Base-by-base conservation (phyloP, 2,797 vertebrate genomes). In the Lutjanus campechanus region DNA sequence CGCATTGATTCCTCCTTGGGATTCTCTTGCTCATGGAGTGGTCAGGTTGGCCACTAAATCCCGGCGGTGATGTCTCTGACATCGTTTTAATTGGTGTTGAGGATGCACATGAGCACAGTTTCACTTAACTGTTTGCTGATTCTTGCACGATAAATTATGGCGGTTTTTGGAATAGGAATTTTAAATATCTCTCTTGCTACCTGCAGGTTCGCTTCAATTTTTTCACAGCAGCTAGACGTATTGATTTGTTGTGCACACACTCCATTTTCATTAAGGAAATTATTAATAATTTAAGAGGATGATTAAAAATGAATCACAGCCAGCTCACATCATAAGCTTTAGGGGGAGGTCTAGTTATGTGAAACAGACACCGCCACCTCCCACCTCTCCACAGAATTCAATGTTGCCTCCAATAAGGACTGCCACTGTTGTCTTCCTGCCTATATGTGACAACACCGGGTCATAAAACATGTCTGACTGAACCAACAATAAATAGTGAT, bases 401-500 rank as follows among this genome's bases (percentile, higher is more conserved):
- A 59, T 70, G 68, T 77, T 75, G 73, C 50, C 76, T 83, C 64
- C 79, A 86, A 85, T 79, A 56, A 84, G 73, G 54, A 85, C 79
- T 64, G 61, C 82, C 47, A 76, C 89, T 74, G 73, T 91, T 91
- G 91, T 93, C 82, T 87, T 62, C 84, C 53, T 77, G 68, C 67
- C 71, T 85, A 72, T 82, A 83, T 72, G 43, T 85, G 88, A 93
- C 86, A 89, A 84, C 84, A 83, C 20, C 17, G 55, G 81, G 73
- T 79, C 85, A 88, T 93, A 94, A 95, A 94, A 88, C 86, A 92
- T 80, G 77, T 90, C 89, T 67, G 87, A 90, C 85, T 85, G 69
- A 90, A 87, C 82, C 85, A 79, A 92, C 89, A 58, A 92, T 95
- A 93, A 95, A 95, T 90, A 90, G 90, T 95, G 91, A 95, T 95